phyloP scores from a whole-genome alignment of 2,797 vertebrate genomes.

The Phrynocephalus guinanensis region DNA sequence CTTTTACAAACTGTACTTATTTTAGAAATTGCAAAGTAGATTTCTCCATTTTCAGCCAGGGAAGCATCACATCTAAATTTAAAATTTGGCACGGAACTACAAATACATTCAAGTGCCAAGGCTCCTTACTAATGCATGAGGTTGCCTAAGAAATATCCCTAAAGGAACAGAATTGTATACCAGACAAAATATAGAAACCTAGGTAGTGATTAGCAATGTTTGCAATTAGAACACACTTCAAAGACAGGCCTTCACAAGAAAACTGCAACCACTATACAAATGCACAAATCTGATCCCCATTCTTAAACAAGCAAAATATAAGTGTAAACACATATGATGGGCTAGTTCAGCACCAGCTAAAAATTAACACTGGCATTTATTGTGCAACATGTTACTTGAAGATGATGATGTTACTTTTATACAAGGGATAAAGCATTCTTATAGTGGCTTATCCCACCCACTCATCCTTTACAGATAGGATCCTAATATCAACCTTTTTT shows the following conservation, averaged over 20 bases:
- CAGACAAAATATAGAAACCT: not conserved
- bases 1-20: not conserved
- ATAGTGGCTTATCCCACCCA: no score
- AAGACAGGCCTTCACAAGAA: not conserved
- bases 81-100: fast-evolving
- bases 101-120: not conserved
- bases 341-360: no score
- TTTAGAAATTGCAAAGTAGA: fast-evolving
- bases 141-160: not conserved
- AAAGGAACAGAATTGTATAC: not conserved
- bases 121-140: not conserved
- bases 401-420: no score
- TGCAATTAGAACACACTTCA: not conserved
- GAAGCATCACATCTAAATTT: not conserved
- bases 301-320: no score
- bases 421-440: no score
- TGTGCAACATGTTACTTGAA: no score
- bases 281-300: no score
- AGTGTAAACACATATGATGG: no score
- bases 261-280: no score
- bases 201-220: not conserved
- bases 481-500: no score
- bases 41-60: not conserved
- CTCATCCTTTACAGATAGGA: no score
- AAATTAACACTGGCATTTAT: no score